Evolutionary conservation across 2,888 invertebrate species (phyloP), one percentile per base, ranked within the genome.

Genomic region (Orchestes rusci): DNA sequence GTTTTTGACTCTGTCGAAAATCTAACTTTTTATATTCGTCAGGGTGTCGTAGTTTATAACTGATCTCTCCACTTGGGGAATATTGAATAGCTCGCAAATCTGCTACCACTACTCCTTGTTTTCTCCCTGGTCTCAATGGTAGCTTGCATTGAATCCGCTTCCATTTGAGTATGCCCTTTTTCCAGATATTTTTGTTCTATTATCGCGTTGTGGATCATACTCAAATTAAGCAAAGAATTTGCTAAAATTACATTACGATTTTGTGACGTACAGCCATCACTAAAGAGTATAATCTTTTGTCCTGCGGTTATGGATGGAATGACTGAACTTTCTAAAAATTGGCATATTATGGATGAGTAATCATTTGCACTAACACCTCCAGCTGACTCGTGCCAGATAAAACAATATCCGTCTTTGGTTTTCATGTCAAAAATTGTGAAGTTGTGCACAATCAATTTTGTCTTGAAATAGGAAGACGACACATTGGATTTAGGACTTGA

Each of bases 341-440:
- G 17, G 7, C 5, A 12, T 34, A 34, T 16, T n/a, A 36, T 36
- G 7, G 36, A 36, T 7, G 18, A 5, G n/a, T 19, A 36, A 20
- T 41, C 40, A 29, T 41, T 44, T 5, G 27, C 48, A 46, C 10
- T 31, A n/a, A 48, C 5, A 2, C 8, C 23, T 10, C 53, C 55
- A 34, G 55, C 50, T 16, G 43, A 33, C 34, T 60, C 59, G 39
- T 52, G 41, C 56, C 56, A 59, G 18, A 54, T 30, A 43, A 52
- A 60, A 33, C 58, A 59, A 27, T 27, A 39, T 10, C 36, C 53
- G 19, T 54, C 45, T 4, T 56, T 33, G 10, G 48, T 51, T 19
- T 38, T 45, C n/a, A 60, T 20, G 41, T 60, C 39, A 41, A 48
- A 59, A 36, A 59, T 27, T 2, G 54, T 59, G 42, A 53, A 59